phyloP scores from a whole-genome alignment of 2,888 invertebrate genomes.

The Seira sanloemensis region DNA sequence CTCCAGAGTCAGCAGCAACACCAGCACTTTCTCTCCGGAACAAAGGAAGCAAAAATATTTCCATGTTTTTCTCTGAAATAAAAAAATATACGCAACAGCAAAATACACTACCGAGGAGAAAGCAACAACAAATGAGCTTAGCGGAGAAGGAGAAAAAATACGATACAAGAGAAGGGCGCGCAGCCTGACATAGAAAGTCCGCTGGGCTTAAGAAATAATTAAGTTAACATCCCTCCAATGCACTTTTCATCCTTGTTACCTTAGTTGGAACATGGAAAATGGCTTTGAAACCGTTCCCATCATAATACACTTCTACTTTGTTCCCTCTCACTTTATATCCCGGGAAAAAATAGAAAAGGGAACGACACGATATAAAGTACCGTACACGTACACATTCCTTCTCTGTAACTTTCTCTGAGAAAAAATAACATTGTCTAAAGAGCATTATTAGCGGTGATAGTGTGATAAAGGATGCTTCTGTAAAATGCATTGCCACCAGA shows the following conservation, averaged over 20 bases:
- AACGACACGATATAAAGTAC: not conserved
- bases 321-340: too few species aligned
- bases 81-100: slow-evolving; percentile 6
- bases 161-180: slow-evolving; percentile 36
- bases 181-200: slow-evolving; percentile 60
- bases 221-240: slow-evolving; percentile 64
- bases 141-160: slow-evolving; percentile 8
- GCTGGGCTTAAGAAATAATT: slow-evolving; percentile 64
- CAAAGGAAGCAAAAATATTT: slow-evolving; percentile 2
- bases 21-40: not conserved
- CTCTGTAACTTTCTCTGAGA: not conserved
- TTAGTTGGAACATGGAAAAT: slow-evolving; percentile 6
- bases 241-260: slow-evolving; percentile 61
- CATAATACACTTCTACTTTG: slow-evolving; percentile 26
- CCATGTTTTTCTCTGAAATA: not conserved
- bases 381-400: not conserved
- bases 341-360: slow-evolving; percentile 12
- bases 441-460: slow-evolving; percentile 14
- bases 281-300: slow-evolving; percentile 5
- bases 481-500: slow-evolving; percentile 5
- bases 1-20: slow-evolving; percentile 16
- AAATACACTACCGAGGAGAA: not conserved
- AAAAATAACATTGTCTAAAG: slow-evolving; percentile 1
- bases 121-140: slow-evolving; percentile 5
- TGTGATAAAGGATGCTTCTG: slow-evolving; percentile 7